phyloP scores from a whole-genome alignment of 2,888 invertebrate species.

The Diabrotica balteata region DNA sequence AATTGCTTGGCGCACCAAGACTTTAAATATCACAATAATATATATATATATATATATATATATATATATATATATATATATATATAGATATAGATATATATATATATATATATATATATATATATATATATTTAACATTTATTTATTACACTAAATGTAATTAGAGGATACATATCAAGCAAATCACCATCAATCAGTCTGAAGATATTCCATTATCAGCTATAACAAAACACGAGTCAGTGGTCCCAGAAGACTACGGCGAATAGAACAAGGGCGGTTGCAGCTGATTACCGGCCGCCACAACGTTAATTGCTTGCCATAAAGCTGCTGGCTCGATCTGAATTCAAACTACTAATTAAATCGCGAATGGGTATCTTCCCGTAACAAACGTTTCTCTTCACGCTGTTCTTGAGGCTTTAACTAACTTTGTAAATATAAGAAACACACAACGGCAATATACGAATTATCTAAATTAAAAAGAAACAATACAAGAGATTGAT shows the following conservation, averaged over 20 bases:
- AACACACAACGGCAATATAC: too few relatives aligned
- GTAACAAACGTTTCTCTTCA: not conserved
- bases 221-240: conserved; percentile 24
- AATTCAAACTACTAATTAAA: conserved; percentile 50
- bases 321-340: conserved; percentile 55
- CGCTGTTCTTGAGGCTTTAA: conserved; percentile 1
- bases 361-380: conserved; percentile 9
- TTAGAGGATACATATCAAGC: not conserved
- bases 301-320: conserved; percentile 57
- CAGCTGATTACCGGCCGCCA: conserved; percentile 59
- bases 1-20: too few relatives aligned
- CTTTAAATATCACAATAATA: too few relatives aligned
- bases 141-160: not conserved
- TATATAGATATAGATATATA: too few relatives aligned
- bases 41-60: too few relatives aligned
- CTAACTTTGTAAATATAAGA: not conserved
- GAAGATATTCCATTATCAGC: conserved; percentile 22
- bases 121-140: too few relatives aligned
- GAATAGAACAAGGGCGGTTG: conserved; percentile 47
- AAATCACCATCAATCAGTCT: conserved; percentile 27
- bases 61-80: too few relatives aligned
- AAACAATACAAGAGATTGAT: too few relatives aligned
- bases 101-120: too few relatives aligned
- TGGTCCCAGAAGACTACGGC: conserved; percentile 32
- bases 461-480: too few relatives aligned